phyloP scores from a whole-genome alignment of 2,888 invertebrate genomes.

The Odiellus spinosus region DNA sequence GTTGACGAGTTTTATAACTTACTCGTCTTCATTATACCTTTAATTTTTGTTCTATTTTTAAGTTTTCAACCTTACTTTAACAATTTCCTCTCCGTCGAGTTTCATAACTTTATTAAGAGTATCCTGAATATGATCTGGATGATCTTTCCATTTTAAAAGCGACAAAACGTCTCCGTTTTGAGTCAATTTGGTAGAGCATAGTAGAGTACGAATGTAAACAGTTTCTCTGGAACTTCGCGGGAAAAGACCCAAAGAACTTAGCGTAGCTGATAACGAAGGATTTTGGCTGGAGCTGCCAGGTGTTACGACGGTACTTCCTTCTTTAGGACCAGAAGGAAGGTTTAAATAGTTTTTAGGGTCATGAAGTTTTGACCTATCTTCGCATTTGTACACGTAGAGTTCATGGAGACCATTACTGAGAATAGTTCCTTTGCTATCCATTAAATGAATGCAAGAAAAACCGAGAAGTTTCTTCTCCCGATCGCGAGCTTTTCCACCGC shows the following conservation, averaged over 20 bases:
- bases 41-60: no score
- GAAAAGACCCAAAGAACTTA: slow-evolving; percentile 7
- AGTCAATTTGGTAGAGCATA: slow-evolving; percentile 92
- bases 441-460: slow-evolving; percentile 73
- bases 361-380: slow-evolving; percentile 51
- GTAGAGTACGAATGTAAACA: slow-evolving; percentile 58
- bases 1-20: no score
- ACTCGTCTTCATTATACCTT: no score
- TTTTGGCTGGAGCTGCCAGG: slow-evolving; percentile 2
- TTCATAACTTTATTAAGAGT: slow-evolving; percentile 63
- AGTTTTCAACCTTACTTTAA: no score
- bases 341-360: slow-evolving; percentile 38
- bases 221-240: slow-evolving; percentile 62
- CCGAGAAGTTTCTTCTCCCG: slow-evolving; percentile 83
- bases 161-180: slow-evolving; percentile 87
- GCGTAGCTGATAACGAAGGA: slow-evolving; percentile 8
- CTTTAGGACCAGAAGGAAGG: slow-evolving; percentile 25
- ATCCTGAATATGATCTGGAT: slow-evolving; percentile 70
- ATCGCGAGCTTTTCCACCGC: slow-evolving; percentile 48
- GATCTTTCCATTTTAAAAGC: slow-evolving; percentile 76
- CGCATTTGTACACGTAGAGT: slow-evolving; percentile 82
- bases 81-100: slow-evolving; percentile 72
- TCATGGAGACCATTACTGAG: slow-evolving; percentile 73
- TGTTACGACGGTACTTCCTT: slow-evolving; percentile 18
- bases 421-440: slow-evolving; percentile 81